Percentiles rank a stretch among this genome's conserved stretches.
phyloP scores from a whole-genome alignment of 2,113 vertebrate genomes.

The Clarias gariepinus region DNA sequence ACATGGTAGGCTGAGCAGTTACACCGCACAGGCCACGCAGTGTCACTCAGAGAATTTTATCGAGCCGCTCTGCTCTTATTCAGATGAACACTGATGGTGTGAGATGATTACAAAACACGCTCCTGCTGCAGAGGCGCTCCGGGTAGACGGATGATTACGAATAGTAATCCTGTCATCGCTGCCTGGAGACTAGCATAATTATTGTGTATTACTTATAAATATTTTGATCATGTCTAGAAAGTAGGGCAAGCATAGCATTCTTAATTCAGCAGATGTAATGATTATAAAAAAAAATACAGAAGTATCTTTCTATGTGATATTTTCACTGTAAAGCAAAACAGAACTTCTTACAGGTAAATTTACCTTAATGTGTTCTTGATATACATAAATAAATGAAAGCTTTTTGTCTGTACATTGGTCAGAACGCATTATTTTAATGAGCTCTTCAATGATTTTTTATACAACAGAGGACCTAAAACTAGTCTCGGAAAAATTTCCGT shows the following conservation, averaged over 20 bases:
- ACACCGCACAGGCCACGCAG: conserved; percentile 57
- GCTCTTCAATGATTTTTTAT: too few relatives aligned
- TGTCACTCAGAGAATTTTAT: conserved; percentile 74
- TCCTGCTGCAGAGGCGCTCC: neutral
- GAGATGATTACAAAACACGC: conserved; percentile 35
- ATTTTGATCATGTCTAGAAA: conserved; percentile 15
- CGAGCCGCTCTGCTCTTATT: conserved; percentile 52
- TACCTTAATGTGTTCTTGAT: neutral
- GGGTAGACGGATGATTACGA: neutral
- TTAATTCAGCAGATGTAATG: neutral
- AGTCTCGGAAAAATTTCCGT: too few relatives aligned
- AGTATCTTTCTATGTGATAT: neutral
- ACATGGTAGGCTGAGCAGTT: conserved; percentile 65
- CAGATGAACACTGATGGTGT: conserved; percentile 26
- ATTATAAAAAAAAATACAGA: neutral
- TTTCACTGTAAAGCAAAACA: neutral
- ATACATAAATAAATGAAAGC: too few relatives aligned
- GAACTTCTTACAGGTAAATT: neutral
- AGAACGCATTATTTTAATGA: too few relatives aligned
- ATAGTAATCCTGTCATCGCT: conserved; percentile 1
- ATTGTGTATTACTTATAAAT: neutral
- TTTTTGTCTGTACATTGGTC: too few relatives aligned
- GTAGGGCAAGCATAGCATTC: too few relatives aligned
- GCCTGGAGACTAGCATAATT: neutral
- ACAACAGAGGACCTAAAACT: too few relatives aligned